Evolutionary conservation across 2,888 invertebrate species (phyloP).

Genomic region (Lomographa bimaculata): DNA sequence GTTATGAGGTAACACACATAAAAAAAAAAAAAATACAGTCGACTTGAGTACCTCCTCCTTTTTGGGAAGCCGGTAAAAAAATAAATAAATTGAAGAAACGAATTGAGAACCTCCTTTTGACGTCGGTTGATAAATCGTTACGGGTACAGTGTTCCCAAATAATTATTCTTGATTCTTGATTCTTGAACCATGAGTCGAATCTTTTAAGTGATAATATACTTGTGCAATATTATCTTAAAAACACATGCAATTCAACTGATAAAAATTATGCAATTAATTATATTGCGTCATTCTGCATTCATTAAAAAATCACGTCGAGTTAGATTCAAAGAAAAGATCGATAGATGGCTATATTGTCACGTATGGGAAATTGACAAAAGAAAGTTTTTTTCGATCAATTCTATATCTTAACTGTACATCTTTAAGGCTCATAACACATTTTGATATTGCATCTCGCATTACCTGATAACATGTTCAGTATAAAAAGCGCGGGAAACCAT

Average conservation of each 20-base stretch:
- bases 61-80: no score
- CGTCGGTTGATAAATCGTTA: no score
- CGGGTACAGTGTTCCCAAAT: no score
- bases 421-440: constrained; percentile 10
- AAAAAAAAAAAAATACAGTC: no score
- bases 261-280: constrained; percentile 1
- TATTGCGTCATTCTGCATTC: constrained; percentile 7
- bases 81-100: no score
- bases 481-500: constrained; percentile 37
- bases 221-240: no score
- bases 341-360: constrained; percentile 18
- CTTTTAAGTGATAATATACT: no score
- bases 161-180: no score
- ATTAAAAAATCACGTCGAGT: constrained; percentile 26
- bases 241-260: not conserved
- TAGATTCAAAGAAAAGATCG: constrained; percentile 18
- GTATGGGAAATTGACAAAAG: constrained; percentile 16
- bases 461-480: constrained; percentile 11
- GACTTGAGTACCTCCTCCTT: no score
- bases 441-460: not conserved
- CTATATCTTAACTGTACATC: not conserved
- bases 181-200: no score
- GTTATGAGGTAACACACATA: no score
- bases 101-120: no score
- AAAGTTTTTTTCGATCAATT: constrained; percentile 1